These are phyloP conservation scores for Gymnocephalus cernua DNA, from an alignment of 2,113 vertebrate genomes.

Conservation along the genomic window DNA sequence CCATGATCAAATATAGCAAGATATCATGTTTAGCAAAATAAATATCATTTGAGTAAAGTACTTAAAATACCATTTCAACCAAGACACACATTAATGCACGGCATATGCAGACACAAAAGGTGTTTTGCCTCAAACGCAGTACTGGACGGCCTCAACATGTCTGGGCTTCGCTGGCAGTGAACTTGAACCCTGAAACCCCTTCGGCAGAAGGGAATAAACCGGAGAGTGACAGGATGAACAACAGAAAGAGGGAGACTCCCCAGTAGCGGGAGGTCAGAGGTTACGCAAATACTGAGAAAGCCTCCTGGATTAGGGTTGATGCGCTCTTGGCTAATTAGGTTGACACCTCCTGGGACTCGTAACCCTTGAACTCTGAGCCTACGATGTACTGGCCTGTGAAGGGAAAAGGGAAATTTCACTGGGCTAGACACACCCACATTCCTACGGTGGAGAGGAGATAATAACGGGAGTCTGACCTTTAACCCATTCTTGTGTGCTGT, in stretches of 20 bases:
- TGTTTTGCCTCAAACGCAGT: conserved; percentile 4
- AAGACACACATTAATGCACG: neutral
- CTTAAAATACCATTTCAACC: neutral
- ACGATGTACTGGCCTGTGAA: conserved; percentile 24
- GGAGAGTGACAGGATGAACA: conserved; percentile 22
- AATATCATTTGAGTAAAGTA: neutral
- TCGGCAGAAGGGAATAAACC: conserved; percentile 28
- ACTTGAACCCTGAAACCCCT: conserved; percentile 74
- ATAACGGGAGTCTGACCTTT: conserved; percentile 39
- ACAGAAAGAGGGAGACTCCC: conserved; percentile 43
- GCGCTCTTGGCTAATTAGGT: conserved; percentile 59
- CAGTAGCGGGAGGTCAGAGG: conserved; percentile 62
- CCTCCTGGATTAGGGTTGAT: conserved; percentile 55
- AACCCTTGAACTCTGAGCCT: conserved; percentile 63
- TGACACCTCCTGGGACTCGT: conserved; percentile 62
- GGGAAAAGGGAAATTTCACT: conserved; percentile 3
- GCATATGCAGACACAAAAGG: neutral
- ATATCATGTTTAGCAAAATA: neutral
- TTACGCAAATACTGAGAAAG: conserved; percentile 70
- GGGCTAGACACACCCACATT: conserved; percentile 3
- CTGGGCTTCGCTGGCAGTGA: conserved; percentile 65
- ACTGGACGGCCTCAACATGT: conserved; percentile 43
- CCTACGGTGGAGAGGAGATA: conserved; percentile 2
- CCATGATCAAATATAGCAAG: no score
- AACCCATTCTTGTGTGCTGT: neutral